Base-by-base conservation (phyloP, 37 sponge, comb jelly and placozoan genomes). In the Lycopodina hypogea region DNA sequence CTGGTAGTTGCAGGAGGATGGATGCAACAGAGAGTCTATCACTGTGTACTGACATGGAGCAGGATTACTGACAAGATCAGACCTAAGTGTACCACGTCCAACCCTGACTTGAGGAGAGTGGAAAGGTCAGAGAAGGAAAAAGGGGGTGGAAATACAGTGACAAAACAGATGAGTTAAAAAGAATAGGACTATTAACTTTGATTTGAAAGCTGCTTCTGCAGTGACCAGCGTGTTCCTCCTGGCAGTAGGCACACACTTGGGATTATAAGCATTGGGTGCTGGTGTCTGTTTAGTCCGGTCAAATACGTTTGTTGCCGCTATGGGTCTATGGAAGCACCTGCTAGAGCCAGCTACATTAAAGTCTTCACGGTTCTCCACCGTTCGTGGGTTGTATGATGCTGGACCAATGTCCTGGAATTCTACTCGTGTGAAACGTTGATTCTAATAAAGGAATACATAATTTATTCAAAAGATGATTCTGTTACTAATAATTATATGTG, bases 31-130 rank as follows among this genome's bases (percentile, higher is more conserved):
- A 0, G 55, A 37, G 62, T 94, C 94, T 28, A 81, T 65, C 14
- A 90, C 82, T 17, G 52, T 69, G 71, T 94, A 94, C 42, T 90
- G 89, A 22, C 95, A 78, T 9, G 90, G 90, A 68, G 85, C 81
- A 34, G 90, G 90, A 38, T 63, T 80, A 30, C 34, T 71, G 0
- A 42, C 72, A 17, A 79, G 18, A 40, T 35, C 8, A 18, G 30
- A 21, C 1, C 36, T 51, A 26, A 68, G 8, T 28, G 32, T 21
- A 24, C 42, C 62, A 32, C 90, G 81, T 64, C 76, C 69, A 36
- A 85, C 62, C 56, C 84, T 78, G 64, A 9, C 4, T 45, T n/a
- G n/a, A n/a, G n/a, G n/a, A 45, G 9, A 45, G 9, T 45, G 48
- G 48, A 45, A 9, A 45, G 9, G 9, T 45, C 9, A 9, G 9